Conservation (phyloP, 2,888 invertebrate species). For the Drosophila heteroneura region DNA sequence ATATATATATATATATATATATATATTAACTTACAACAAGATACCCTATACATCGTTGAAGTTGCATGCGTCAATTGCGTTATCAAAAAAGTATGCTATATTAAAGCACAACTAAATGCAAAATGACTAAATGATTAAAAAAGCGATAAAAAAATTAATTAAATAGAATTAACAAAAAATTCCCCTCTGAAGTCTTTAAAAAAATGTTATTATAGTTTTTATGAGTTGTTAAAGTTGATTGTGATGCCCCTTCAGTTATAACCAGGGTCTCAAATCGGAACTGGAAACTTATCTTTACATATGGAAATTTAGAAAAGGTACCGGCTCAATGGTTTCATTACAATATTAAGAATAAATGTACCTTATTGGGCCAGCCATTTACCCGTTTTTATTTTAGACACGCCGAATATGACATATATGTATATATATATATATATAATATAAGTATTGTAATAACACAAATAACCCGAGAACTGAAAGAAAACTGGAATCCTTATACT, state of each 20-base stretch:
- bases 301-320: not conserved
- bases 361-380: not conserved
- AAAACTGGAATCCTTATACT: not conserved
- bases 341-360: not conserved
- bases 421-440: too few species aligned
- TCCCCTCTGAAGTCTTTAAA: too few species aligned
- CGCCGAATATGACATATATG: not conserved
- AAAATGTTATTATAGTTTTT: not conserved
- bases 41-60: slow-evolving; percentile 38
- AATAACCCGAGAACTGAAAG: too few species aligned
- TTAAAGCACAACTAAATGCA: not conserved
- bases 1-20: not conserved
- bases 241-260: not conserved
- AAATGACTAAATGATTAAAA: not conserved
- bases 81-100: slow-evolving; percentile 56
- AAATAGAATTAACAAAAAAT: not conserved
- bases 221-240: not conserved
- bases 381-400: not conserved
- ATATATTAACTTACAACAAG: not conserved
- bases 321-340: not conserved
- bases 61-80: not conserved
- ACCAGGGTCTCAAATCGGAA: not conserved
- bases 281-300: not conserved
- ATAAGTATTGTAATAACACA: too few species aligned
- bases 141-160: not conserved